A percentile compares a stretch with the other conserved stretches of the same genome.
These are phyloP conservation scores for Tricholauxania praeusta DNA, from an alignment of 2,888 invertebrate genomes.

Conservation along the genomic window DNA sequence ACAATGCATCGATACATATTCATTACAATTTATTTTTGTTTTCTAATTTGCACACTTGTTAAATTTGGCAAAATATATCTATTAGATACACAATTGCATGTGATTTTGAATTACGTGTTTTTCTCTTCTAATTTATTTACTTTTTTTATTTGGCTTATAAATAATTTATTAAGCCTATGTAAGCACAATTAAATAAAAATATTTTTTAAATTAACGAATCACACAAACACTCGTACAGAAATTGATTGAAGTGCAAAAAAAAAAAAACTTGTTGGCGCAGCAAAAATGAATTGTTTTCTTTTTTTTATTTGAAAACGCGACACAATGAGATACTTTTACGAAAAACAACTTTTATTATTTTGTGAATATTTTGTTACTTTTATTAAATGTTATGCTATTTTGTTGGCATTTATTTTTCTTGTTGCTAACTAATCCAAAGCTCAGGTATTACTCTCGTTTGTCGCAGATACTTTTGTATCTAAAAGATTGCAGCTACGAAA, in stretches of 20 bases:
- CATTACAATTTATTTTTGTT: too few species aligned
- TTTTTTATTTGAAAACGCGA: neutral
- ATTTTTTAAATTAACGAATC: neutral
- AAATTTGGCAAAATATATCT: too few species aligned
- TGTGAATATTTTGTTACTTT: neutral
- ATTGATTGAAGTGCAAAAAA: neutral
- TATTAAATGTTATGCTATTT: neutral
- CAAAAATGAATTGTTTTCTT: constrained; percentile 8
- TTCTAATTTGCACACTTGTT: too few species aligned
- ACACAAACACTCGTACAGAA: neutral
- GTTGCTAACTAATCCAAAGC: too few species aligned
- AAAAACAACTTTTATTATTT: neutral
- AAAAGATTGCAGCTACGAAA: neutral
- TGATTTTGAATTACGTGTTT: too few species aligned
- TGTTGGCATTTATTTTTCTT: too few species aligned
- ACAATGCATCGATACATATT: too few species aligned
- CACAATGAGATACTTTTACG: constrained; percentile 22
- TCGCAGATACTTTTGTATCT: neutral
- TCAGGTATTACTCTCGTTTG: too few species aligned
- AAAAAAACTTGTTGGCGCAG: constrained; percentile 4
- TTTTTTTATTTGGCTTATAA: neutral
- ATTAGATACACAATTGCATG: too few species aligned
- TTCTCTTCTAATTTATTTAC: too few species aligned
- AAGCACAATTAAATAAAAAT: neutral
- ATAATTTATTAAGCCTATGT: neutral